A percentile compares a stretch with the other conserved stretches of the same genome.
Conservation (phyloP, 2,797 vertebrate species). For the Myotis daubentonii region DNA sequence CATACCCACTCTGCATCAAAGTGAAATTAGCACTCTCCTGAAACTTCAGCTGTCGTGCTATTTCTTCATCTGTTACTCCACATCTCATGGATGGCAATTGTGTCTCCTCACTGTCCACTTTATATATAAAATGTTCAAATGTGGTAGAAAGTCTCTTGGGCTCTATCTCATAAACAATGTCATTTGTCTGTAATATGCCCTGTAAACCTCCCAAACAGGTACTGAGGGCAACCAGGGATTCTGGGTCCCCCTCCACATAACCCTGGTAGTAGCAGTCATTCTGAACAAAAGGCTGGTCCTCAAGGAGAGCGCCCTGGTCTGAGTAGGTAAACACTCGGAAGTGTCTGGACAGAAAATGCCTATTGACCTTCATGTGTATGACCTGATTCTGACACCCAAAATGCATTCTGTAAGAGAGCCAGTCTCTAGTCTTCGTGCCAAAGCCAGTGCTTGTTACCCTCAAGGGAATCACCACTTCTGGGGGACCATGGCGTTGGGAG, state of each 20-base stretch:
- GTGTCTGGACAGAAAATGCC: background rate
- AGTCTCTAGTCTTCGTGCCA: accelerated
- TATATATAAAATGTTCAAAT: slow-evolving; percentile 74
- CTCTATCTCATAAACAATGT: slow-evolving; percentile 49
- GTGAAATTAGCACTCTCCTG: background rate
- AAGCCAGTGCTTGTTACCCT: accelerated
- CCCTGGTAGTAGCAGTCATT: slow-evolving; percentile 52
- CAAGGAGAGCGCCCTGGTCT: background rate
- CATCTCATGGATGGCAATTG: background rate
- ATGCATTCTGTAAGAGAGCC: slow-evolving; percentile 59
- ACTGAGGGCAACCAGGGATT: slow-evolving; percentile 33
- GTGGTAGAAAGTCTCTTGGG: slow-evolving; percentile 38
- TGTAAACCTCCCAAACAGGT: slow-evolving; percentile 38
- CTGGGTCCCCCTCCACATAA: slow-evolving; percentile 26
- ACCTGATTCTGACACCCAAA: background rate
- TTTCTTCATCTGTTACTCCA: background rate
- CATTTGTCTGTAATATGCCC: slow-evolving; percentile 52
- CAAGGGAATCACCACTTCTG: slow-evolving; percentile 61
- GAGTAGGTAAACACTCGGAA: slow-evolving; percentile 58
- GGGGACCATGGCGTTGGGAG: background rate
- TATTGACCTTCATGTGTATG: slow-evolving; percentile 33
- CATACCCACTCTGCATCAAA: background rate
- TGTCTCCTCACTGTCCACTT: background rate
- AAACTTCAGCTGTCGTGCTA: background rate
- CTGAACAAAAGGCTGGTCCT: slow-evolving; percentile 6